A percentile compares a stretch with the other conserved stretches of the same genome.
Conservation (phyloP, 2,113 vertebrate genomes). For the Leucosticte australis region DNA sequence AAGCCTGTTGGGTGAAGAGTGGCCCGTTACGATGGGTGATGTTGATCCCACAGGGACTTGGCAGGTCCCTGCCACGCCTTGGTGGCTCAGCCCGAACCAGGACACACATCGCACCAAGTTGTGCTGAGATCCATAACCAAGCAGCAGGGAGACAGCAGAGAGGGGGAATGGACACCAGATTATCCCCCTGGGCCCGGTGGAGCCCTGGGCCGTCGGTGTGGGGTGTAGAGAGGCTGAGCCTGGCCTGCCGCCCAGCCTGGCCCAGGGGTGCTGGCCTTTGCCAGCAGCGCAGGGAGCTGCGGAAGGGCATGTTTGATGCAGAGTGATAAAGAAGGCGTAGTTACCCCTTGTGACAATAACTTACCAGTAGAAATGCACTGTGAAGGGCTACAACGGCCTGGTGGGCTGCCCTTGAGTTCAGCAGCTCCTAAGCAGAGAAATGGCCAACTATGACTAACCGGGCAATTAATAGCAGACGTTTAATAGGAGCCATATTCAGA, state of each 20-base stretch:
- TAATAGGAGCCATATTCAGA: not conserved
- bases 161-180: rapidly evolving
- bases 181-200: no score
- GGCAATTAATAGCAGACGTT: not conserved
- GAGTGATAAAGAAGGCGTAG: no score
- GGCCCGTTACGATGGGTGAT: not conserved
- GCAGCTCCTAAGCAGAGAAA: not conserved
- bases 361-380: rapidly evolving
- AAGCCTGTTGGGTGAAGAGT: not conserved
- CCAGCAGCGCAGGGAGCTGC: not conserved
- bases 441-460: not conserved
- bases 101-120: rapidly evolving
- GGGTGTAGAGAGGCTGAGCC: not conserved
- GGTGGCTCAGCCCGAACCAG: not conserved
- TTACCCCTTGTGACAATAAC: no score
- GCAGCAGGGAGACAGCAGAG: not conserved
- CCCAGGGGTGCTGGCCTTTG: not conserved
- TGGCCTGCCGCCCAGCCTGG: not conserved
- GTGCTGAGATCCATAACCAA: rapidly evolving
- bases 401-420: not conserved
- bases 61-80: rapidly evolving
- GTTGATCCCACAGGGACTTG: not conserved
- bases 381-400: not conserved
- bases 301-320: not conserved
- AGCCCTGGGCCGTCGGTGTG: rapidly evolving